Base-by-base conservation (phyloP, 2,797 vertebrate genomes). In the Oreochromis grahami region DNA sequence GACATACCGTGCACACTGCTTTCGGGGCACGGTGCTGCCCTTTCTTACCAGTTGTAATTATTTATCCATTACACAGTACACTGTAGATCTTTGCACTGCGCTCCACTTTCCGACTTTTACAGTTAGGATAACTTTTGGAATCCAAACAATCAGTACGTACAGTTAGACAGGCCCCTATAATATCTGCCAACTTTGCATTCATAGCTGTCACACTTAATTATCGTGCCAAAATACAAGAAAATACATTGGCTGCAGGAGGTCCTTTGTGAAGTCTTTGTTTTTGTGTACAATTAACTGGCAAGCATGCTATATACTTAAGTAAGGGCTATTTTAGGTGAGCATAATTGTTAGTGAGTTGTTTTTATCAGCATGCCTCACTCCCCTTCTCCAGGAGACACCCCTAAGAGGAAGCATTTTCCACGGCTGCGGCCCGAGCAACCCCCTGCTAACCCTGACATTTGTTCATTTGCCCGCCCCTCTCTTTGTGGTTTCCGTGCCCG, bases 341-440 rank as follows among this genome's bases (percentile, higher is more conserved):
- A 94, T 96, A 96, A 96, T 96, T 96, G 94, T 93, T 95, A 90
- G 93, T 92, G 94, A 95, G 95, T 95, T 96, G 95, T 96, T 96
- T 95, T 95, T 94, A 95, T 95, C 95, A 96, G 95, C 94, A 96
- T 94, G 96, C 87, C 87, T 94, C 93, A 90, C 93, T 95, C 95
- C 93, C 92, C 93, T 95, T 94, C 93, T 72, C 79, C 89, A 93
- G 87, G 76, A 92, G 86, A 90, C 89, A 91, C 95, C 95, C 95
- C 95, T 89, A 91, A 91, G 92, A 92, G 94, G 80, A 93, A 92
- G 89, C 85, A 85, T 86, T 94, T 94, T 93, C 89, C 91, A 92
- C 86, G 87, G 93, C 87, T 88, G 76, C 70, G 80, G 91, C 93
- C 91, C 74, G 36, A 68, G 76, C 84, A 93, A 84, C 90, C 93